Conservation (phyloP, 2,113 vertebrate genomes). For the Hippocampus guttulatus region DNA sequence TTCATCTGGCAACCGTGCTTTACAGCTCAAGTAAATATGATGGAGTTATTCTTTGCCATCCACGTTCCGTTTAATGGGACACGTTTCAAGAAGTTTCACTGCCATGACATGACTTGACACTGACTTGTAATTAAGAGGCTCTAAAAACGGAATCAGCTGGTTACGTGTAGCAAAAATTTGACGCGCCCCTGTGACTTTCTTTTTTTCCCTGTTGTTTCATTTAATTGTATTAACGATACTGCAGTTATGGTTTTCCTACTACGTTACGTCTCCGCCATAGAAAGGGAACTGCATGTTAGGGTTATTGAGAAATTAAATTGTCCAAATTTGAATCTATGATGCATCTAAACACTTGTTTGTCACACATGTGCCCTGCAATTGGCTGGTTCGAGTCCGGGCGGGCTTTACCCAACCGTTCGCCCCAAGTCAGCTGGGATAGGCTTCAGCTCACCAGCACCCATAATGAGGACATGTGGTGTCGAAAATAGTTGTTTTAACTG, state of each 20-base stretch:
- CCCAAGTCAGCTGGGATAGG: too few species aligned
- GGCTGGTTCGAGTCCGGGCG: not conserved
- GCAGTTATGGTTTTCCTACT: not conserved
- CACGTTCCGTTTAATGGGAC: not conserved
- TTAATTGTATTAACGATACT: not conserved
- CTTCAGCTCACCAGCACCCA: too few species aligned
- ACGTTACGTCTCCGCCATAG: too few species aligned
- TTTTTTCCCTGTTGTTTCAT: not conserved
- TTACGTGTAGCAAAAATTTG: not conserved
- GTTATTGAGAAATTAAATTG: not conserved
- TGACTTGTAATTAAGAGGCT: not conserved
- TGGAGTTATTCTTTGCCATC: not conserved
- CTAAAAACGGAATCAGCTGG: not conserved
- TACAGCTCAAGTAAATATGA: not conserved
- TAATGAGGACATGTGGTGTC: too few species aligned
- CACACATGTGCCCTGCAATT: not conserved
- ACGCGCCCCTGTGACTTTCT: not conserved
- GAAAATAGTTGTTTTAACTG: too few species aligned
- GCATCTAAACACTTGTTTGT: not conserved
- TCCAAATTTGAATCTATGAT: not conserved
- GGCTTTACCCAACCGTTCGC: too few species aligned
- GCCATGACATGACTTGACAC: not conserved
- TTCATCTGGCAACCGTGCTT: not conserved
- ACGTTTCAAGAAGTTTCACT: slow-evolving; percentile 4
- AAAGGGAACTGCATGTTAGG: too few species aligned